Evolutionary conservation across 2,888 invertebrate species (phyloP), one percentile per base, ranked within the genome.

Genomic region (Cremastinae sp.): DNA sequence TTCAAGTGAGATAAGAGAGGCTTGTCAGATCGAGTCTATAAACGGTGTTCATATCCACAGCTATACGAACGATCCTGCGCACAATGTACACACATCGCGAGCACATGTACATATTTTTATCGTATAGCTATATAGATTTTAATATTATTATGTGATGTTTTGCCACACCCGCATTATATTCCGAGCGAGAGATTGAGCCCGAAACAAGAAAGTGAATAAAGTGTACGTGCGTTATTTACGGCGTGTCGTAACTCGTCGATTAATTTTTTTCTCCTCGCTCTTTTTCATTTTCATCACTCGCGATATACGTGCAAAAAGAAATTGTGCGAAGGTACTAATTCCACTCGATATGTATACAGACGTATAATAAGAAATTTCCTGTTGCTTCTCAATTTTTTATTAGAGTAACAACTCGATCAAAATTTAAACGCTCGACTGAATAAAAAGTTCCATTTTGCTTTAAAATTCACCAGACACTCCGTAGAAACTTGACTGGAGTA

Each of bases 11-110:
- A 4, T 47, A 51, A 49, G 12, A 47, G 59, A 56, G 59, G 39
- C 72, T 68, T 75, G 75, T 75, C 75, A 49, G 68, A 64, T 58
- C 75, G 68, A 43, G 68, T 75, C 43, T 72, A 68, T 75, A 66
- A 75, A 56, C 37, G 35, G 51, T 72, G 72, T 62, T 64, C 72
- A 53, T 66, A 47, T 68, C 39, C 14, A 61, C 66, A 64, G 58
- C 56, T 61, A 22, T 47, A 39, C 39, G 51, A 51, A 51, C 22
- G 49, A 41, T 9, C 55, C 20, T 43, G 39, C 20, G 41, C 16
- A 16, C 22, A 43, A 14, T 55, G 22, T 51, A 45, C 41, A 45
- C 35, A 35, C 28, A 51, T 18, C 28, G 12, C 8, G 28, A 51
- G 35, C 53, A 43, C 12, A 37, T 53, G 10, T 47, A 51, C 47